A percentile compares a stretch with the other conserved stretches of the same genome.
These are phyloP conservation scores for Phthorimaea operculella DNA, from an alignment of 1,140 invertebrate genomes.

Conservation along the genomic window DNA sequence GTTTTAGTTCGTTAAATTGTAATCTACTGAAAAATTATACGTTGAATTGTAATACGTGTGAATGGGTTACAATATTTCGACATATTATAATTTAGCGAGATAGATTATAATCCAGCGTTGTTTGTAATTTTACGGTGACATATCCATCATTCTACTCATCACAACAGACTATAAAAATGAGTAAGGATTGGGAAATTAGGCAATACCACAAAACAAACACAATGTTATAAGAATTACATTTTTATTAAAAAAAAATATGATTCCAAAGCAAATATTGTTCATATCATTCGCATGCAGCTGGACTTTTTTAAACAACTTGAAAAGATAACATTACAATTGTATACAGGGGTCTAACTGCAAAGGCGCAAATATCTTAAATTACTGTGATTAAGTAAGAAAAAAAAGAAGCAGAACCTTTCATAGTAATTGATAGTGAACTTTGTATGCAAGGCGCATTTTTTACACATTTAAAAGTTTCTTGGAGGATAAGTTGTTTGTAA, in stretches of 20 bases:
- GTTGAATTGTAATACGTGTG: too few species aligned
- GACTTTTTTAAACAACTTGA: constrained; percentile 35
- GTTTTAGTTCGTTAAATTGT: too few species aligned
- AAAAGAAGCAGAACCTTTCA: not conserved
- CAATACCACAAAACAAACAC: constrained; percentile 20
- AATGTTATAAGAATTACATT: constrained; percentile 39
- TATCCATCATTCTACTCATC: too few species aligned
- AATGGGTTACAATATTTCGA: too few species aligned
- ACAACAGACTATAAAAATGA: too few species aligned
- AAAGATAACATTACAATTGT: constrained; percentile 3
- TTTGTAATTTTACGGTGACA: too few species aligned
- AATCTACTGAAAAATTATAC: too few species aligned
- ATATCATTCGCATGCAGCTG: constrained; percentile 47
- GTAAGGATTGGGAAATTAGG: not conserved
- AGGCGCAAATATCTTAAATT: not conserved
- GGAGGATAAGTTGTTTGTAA: too few species aligned
- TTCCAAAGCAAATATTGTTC: constrained; percentile 62
- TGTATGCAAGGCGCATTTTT: too few species aligned
- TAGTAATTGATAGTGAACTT: not conserved
- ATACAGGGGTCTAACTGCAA: constrained; percentile 12
- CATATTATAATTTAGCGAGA: too few species aligned
- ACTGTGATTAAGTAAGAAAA: not conserved
- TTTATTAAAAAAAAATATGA: constrained; percentile 63
- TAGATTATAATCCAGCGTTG: too few species aligned
- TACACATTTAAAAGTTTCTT: too few species aligned